Conservation (phyloP, 2,888 invertebrate species). For the Thysanoteuthis rhombus region DNA sequence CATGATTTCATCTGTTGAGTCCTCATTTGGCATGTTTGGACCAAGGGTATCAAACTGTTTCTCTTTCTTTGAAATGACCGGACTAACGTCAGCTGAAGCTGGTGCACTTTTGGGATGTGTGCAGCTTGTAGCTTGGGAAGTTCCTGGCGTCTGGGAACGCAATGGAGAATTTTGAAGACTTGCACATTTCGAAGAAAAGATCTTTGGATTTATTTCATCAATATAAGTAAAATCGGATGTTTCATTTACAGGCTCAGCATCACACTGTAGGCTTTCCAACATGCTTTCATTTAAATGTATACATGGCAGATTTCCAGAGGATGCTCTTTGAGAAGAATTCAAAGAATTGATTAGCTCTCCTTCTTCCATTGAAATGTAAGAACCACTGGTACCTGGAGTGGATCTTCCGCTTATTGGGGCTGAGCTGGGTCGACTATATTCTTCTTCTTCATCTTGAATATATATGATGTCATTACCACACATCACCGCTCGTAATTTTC, state of each 20-base stretch:
- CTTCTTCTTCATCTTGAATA: background rate
- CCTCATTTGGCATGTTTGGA: background rate
- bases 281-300: constrained; percentile 18
- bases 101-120: background rate
- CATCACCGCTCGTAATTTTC: background rate
- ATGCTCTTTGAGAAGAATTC: no score
- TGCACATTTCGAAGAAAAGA: background rate
- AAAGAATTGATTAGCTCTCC: background rate
- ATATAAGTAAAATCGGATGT: background rate
- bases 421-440: background rate
- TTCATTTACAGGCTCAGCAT: background rate
- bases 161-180: background rate
- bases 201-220: background rate
- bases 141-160: background rate
- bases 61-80: background rate
- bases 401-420: background rate
- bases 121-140: background rate
- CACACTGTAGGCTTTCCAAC: background rate
- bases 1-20: background rate
- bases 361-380: constrained; percentile 18
- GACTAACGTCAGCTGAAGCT: background rate
- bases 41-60: background rate
- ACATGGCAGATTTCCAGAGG: background rate
- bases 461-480: constrained; percentile 23
- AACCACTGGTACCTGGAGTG: background rate